Percentiles rank a stretch among this genome's conserved stretches.
Evolutionary conservation across 2,797 vertebrate species (phyloP).

Genomic region (Oreochromis mossambicus): DNA sequence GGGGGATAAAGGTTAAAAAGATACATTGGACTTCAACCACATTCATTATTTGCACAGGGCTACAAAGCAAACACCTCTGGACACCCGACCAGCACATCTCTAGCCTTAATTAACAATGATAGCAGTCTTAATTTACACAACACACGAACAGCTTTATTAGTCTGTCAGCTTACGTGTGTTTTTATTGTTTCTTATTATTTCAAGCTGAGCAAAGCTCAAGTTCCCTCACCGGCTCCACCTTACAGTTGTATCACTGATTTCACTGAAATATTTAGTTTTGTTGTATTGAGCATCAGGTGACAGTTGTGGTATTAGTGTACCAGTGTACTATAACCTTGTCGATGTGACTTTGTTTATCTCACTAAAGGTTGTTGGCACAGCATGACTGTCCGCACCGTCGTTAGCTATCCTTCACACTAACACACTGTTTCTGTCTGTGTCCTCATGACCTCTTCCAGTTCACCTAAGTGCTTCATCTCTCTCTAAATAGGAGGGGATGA

Average conservation of each 20-base stretch:
- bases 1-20: not conserved
- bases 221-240: not conserved
- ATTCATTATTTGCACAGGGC: rapidly evolving
- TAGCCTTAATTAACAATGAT: not conserved
- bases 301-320: not conserved
- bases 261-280: not conserved
- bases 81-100: rapidly evolving
- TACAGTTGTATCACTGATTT: not conserved
- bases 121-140: not conserved
- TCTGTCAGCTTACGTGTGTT: not conserved
- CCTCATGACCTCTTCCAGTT: not conserved
- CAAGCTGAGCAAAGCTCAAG: not conserved
- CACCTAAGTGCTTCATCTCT: not conserved
- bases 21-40: not conserved
- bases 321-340: not conserved
- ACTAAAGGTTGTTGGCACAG: not conserved
- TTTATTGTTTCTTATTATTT: not conserved
- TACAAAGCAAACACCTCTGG: not conserved
- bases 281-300: not conserved
- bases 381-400: not conserved
- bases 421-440: not conserved
- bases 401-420: not conserved
- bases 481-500: not conserved
- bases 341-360: not conserved
- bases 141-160: not conserved